Conservation (phyloP, 2,797 vertebrate species). For the Thaleichthys pacificus region DNA sequence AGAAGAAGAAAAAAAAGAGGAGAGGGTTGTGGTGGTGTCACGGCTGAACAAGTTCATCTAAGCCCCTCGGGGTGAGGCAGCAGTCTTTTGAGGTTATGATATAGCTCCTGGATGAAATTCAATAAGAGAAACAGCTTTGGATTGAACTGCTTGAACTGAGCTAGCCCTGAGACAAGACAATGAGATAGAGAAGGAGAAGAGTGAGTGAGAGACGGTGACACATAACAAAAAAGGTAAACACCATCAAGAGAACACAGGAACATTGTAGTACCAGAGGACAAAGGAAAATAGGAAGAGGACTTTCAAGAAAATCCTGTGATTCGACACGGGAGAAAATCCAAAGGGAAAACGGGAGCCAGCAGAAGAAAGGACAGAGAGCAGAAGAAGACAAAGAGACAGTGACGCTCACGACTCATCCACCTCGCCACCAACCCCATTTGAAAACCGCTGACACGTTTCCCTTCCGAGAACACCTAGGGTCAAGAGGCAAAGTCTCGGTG, state of each 20-base stretch:
- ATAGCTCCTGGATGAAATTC: conserved; percentile 81
- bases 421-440: conserved; percentile 64
- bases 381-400: conserved; percentile 38
- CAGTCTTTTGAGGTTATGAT: conserved; percentile 84
- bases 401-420: conserved; percentile 62
- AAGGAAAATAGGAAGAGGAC: conserved; percentile 33
- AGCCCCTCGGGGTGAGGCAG: conserved; percentile 78
- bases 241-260: background rate
- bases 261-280: conserved; percentile 1
- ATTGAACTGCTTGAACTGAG: conserved; percentile 71
- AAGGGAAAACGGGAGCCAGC: background rate
- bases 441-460: conserved; percentile 56
- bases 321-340: background rate
- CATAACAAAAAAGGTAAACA: conserved; percentile 42
- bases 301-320: too few species aligned
- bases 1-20: conserved; percentile 6
- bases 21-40: conserved; percentile 62
- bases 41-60: conserved; percentile 72
- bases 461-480: conserved; percentile 57
- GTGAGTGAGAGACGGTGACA: conserved; percentile 37
- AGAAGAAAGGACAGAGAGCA: conserved; percentile 7
- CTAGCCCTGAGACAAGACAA: conserved; percentile 71
- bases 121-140: conserved; percentile 79
- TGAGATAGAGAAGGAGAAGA: conserved; percentile 35
- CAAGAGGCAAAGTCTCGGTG: conserved; percentile 47